Evolutionary conservation across 2,888 invertebrate genomes (phyloP).

Genomic region (Nephrotoma guestfalica): DNA sequence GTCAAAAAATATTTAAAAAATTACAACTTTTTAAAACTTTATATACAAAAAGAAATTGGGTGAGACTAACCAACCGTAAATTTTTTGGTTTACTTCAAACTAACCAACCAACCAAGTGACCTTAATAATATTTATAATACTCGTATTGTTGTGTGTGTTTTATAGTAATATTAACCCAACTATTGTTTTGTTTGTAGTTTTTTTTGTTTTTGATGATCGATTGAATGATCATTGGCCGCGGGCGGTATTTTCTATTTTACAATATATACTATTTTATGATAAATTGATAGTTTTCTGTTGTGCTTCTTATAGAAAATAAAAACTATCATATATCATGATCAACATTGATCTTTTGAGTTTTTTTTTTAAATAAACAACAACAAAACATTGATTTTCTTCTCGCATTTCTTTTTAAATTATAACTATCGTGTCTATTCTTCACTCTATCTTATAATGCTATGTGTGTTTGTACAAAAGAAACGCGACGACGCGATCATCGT

Average conservation of each 20-base stretch:
- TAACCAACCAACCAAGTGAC: conserved; percentile 3
- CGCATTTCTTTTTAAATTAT: not conserved
- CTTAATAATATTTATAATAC: not conserved
- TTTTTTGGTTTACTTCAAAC: not conserved
- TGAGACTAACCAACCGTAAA: not conserved
- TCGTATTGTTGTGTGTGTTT: not conserved
- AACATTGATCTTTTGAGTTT: not conserved
- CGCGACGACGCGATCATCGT: not conserved
- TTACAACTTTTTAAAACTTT: not conserved
- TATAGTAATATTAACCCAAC: not conserved
- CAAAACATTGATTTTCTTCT: not conserved
- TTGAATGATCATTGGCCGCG: not conserved
- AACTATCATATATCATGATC: not conserved
- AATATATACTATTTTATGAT: not conserved
- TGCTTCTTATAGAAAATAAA: not conserved
- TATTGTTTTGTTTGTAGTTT: not conserved
- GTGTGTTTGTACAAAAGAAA: not conserved
- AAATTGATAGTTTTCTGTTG: not conserved
- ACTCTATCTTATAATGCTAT: not conserved
- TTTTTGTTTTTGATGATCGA: not conserved
- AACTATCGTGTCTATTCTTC: not conserved
- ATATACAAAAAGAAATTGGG: not conserved
- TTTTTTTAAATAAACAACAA: not conserved
- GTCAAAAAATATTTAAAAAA: not conserved
- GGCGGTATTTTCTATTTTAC: not conserved